Evolutionary conservation across 2,797 vertebrate species (phyloP), one percentile per base, ranked within the genome.

Genomic region (Orientallactaga sibirica): DNA sequence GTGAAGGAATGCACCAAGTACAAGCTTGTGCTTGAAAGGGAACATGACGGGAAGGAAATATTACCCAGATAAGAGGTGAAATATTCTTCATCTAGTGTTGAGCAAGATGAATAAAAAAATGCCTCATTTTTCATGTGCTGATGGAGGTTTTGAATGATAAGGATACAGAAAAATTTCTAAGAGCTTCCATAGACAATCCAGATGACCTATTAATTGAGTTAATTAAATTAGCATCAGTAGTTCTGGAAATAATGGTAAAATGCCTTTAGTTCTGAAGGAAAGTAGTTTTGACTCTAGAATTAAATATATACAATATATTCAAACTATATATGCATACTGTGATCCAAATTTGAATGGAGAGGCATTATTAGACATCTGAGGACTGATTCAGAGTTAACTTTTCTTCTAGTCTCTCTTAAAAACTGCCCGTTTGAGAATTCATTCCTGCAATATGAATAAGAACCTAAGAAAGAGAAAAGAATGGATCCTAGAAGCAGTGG

Each of bases 211-310:
- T 29, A 66, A 79, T 10, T 19, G 14, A 58, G 10, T 20, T 19
- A 41, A 78, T 88, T 18, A 71, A n/a, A 58, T 84, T 93, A n/a
- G 14, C 29, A 64, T n/a, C 5, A 66, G 11, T 33, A 73, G 12
- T 83, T 16, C 20, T 88, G 73, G 33, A 82, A 55, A 29, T 22
- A 33, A 5, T 33, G 24, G 7, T 27, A 16, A 75, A 52, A 58
- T 88, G 43, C 7, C 52, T 24, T 84, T 19, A 86, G 41, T 81
- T 70, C 27, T 86, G 48, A 90, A 94, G 61, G 48, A 67, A 74
- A 48, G 58, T 89, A 15, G 12, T 24, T 75, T 92, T 27, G 33
- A 70, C 37, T 37, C 29, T 20, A n/a, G 80, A 62, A 79, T 74
- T 94, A 2, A 58, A 58, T 86, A 2, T 81, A 66, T 52, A 14